These are phyloP conservation scores for Melieria crassipennis DNA, from an alignment of 2,888 invertebrate species.

Conservation along the genomic window DNA sequence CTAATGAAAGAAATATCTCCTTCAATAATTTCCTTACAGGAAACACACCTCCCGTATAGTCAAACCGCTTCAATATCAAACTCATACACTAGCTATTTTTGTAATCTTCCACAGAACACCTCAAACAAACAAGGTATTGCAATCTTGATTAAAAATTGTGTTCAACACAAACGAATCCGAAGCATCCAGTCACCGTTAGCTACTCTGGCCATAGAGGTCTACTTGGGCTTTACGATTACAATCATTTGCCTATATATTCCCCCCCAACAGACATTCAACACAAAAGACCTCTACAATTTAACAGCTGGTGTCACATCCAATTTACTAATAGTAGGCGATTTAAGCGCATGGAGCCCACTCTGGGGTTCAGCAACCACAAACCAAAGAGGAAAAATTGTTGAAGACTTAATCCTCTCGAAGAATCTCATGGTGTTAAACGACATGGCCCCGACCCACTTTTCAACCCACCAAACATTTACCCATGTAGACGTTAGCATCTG, in stretches of 20 bases:
- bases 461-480: neutral
- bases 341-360: neutral
- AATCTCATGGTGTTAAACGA: conserved; percentile 6
- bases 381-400: neutral
- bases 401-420: neutral
- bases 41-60: conserved; percentile 15
- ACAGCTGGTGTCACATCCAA: neutral
- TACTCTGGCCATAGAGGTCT: neutral
- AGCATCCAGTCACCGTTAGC: neutral
- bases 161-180: conserved; percentile 6
- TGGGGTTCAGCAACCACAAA: neutral
- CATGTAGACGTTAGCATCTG: neutral
- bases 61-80: neutral
- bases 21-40: conserved; percentile 22
- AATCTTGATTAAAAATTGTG: neutral
- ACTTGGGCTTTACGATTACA: conserved; percentile 1
- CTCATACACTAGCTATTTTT: neutral
- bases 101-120: neutral
- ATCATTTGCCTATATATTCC: conserved; percentile 3
- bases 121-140: conserved; percentile 4
- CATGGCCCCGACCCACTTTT: neutral
- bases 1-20: conserved; percentile 17
- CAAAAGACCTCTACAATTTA: conserved; percentile 1
- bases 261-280: neutral
- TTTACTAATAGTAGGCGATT: neutral